These are phyloP conservation scores for Drosophila quadrilineata DNA, from an alignment of 1,140 invertebrate genomes.

Conservation along the genomic window DNA sequence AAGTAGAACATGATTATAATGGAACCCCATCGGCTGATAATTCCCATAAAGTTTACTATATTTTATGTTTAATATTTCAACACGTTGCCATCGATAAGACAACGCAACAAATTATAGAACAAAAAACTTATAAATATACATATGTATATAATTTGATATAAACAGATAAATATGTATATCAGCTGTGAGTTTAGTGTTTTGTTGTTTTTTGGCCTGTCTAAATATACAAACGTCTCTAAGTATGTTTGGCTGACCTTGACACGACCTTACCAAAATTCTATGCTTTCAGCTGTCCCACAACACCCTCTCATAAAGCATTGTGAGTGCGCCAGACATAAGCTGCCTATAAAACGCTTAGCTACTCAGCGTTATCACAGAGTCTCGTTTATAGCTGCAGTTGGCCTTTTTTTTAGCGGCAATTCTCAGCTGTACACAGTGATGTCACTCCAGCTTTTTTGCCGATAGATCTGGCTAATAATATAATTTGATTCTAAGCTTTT, in stretches of 20 bases:
- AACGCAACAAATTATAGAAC: background rate
- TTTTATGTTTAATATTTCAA: background rate
- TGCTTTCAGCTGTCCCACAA: background rate
- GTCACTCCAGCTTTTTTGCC: too few relatives aligned
- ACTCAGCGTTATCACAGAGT: slow-evolving; percentile 6
- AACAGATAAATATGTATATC: background rate
- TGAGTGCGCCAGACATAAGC: too few relatives aligned
- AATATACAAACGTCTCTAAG: slow-evolving; percentile 1
- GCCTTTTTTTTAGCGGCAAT: too few relatives aligned
- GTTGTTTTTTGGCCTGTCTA: background rate
- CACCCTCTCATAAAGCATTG: background rate
- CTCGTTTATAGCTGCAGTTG: too few relatives aligned
- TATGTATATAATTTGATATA: background rate
- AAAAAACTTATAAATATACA: background rate
- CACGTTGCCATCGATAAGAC: slow-evolving; percentile 9
- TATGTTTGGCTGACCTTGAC: slow-evolving; percentile 26
- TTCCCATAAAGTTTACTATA: background rate
- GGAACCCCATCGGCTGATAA: slow-evolving; percentile 2
- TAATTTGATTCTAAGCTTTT: too few relatives aligned
- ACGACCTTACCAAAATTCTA: slow-evolving; percentile 17
- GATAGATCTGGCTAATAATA: too few relatives aligned
- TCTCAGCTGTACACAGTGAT: too few relatives aligned
- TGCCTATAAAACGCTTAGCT: too few relatives aligned
- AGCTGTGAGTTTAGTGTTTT: slow-evolving; percentile 28
- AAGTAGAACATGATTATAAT: background rate